Evolutionary conservation across 2,888 invertebrate species (phyloP), one percentile per base, ranked within the genome.

Genomic region (Aricia artaxerxes): DNA sequence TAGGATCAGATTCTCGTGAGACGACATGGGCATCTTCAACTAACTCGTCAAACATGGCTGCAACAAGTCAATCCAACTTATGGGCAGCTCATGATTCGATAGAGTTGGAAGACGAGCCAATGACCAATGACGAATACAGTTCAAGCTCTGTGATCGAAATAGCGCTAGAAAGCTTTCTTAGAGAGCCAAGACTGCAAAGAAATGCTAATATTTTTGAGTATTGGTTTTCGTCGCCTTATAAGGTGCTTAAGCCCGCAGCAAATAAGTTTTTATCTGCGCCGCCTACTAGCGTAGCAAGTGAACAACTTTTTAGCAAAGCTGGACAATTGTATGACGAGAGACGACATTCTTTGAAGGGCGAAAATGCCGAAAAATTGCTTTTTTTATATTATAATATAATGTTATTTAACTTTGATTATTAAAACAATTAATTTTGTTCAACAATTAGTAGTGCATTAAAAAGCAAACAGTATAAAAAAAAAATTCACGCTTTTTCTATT

Each of bases 121-220:
- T 24, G 24, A 72, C 35, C 72, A 72, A 24, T 24, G 24, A 72
- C 24, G 35, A 72, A 72, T 31, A 72, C 72, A 72, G 38, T 72
- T 72, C 11, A 72, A 72, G 24, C 38, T 24, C 72, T 72, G 72
- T 38, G 72, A 72, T 35, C 13, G 72, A 72, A 72, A 35, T 35
- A 72, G 35, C 72, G 72, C 72, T 72, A 31, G 35, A 38, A 31
- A 72, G 72, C 72, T 72, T 72, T 72, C 72, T 72, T 72, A 35
- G 72, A 72, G 72, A 72, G 31, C 35, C 72, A 72, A 72, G 24
- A 72, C 9, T 72, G 72, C 72, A 72, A 24, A 72, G 72, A 72
- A 72, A 57, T 57, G 53, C 53, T 13, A 57, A 57, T 11, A 53
- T 57, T 57, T 57, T 57, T 13, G 11, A 24, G 53, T 13, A 57